Conservation (phyloP, 2,113 vertebrate genomes). For the Rhabdomys dilectus region DNA sequence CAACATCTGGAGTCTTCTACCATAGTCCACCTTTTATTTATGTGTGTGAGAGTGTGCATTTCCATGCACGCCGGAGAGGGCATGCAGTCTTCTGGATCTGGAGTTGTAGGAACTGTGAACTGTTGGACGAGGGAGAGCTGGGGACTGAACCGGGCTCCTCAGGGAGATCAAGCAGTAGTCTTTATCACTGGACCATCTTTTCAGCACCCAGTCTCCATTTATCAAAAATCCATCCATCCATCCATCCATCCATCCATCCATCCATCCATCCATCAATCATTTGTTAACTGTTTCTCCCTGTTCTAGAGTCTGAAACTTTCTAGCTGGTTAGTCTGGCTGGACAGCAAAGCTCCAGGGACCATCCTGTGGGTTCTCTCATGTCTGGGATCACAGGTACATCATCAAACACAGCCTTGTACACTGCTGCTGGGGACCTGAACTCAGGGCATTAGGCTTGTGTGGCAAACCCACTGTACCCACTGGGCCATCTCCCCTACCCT, state of each 20-base stretch:
- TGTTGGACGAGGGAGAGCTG: neutral
- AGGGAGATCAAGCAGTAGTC: neutral
- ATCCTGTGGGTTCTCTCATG: neutral
- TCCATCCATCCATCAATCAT: neutral
- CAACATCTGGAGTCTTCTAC: neutral
- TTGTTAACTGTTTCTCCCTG: neutral
- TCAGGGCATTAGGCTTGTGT: too few relatives aligned
- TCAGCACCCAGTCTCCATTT: neutral
- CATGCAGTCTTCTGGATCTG: neutral
- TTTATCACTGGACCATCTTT: neutral
- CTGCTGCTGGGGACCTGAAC: neutral
- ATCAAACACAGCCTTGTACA: neutral
- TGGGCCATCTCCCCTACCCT: neutral
- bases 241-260: neutral
- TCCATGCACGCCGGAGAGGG: neutral
- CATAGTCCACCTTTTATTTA: neutral
- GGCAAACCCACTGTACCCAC: neutral
- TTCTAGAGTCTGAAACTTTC: neutral
- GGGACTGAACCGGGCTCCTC: neutral
- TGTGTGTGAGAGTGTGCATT: neutral
- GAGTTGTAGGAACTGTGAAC: neutral
- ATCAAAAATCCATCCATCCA: neutral
- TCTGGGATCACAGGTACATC: neutral
- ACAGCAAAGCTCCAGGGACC: neutral
- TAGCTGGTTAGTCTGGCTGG: neutral